Conservation (phyloP, 30 jellyfish, hydroid and myxozoan species). For the Mastigias papua region DNA sequence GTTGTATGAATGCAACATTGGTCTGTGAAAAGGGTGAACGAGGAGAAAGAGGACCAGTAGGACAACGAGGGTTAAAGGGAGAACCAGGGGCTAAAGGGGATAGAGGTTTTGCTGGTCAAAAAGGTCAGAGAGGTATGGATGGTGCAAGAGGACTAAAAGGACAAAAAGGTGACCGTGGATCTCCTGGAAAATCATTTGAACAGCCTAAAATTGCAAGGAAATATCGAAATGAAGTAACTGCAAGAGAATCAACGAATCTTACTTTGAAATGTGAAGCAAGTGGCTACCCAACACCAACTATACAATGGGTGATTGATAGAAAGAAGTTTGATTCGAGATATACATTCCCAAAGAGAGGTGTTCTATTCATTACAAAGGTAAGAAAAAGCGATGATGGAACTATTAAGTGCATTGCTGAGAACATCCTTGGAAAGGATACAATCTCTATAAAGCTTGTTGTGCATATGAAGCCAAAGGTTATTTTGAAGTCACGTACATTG, state of each 20-base stretch:
- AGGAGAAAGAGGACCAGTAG: conserved; percentile 27
- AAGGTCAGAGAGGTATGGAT: no score
- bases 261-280: conserved; percentile 24
- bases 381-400: conserved; percentile 13
- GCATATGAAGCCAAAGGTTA: conserved; percentile 37
- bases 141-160: conserved; percentile 25
- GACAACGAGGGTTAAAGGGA: conserved; percentile 4
- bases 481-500: background rate
- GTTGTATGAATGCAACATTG: conserved; percentile 2
- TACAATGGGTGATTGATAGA: conserved; percentile 16
- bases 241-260: conserved; percentile 4
- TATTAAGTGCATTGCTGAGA: conserved; percentile 31
- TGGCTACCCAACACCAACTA: conserved; percentile 30
- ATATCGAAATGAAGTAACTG: background rate
- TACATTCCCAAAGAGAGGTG: conserved; percentile 23
- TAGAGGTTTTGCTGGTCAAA: background rate
- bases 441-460: conserved; percentile 15
- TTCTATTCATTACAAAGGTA: background rate
- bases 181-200: conserved; percentile 22
- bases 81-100: conserved; percentile 7
- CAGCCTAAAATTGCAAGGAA: conserved; percentile 1
- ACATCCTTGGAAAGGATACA: conserved; percentile 20
- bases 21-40: conserved; percentile 14
- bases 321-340: conserved; percentile 15
- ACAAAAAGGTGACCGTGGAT: conserved; percentile 21